A percentile compares a stretch with the other conserved stretches of the same genome.
These are phyloP conservation scores for Gryllus longicercus DNA, from an alignment of 2,888 invertebrate genomes.

Conservation along the genomic window DNA sequence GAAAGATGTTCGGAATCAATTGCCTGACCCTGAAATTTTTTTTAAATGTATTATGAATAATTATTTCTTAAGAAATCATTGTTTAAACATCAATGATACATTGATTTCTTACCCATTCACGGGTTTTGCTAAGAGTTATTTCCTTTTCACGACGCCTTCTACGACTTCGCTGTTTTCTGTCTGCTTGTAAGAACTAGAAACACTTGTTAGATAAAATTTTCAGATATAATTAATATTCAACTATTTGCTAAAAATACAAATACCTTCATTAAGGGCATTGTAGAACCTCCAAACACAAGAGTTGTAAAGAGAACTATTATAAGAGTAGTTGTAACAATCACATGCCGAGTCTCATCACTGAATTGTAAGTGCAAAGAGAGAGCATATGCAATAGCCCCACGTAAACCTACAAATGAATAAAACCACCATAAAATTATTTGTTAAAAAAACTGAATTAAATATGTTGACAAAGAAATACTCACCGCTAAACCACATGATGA, in stretches of 20 bases:
- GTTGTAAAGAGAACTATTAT: constrained; percentile 96
- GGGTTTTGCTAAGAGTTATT: constrained; percentile 93
- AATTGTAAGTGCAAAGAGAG: constrained; percentile 92
- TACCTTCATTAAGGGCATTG: constrained; percentile 89
- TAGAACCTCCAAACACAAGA: constrained; percentile 91
- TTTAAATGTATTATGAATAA: background rate
- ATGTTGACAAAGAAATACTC: constrained; percentile 41
- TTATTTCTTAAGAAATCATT: background rate
- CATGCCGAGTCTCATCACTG: constrained; percentile 89
- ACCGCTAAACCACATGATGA: constrained; percentile 99
- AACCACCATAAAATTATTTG: no score
- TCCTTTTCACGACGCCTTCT: constrained; percentile 69
- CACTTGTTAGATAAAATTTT: no score
- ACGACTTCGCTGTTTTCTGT: constrained; percentile 50
- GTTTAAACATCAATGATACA: background rate
- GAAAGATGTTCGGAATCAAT: constrained; percentile 91
- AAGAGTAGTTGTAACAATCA: constrained; percentile 96
- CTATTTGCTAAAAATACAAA: background rate
- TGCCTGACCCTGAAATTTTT: constrained; percentile 65
- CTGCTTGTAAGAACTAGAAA: constrained; percentile 69
- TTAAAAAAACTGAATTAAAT: background rate
- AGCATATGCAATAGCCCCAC: constrained; percentile 98
- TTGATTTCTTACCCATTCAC: constrained; percentile 72
- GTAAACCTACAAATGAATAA: constrained; percentile 58
- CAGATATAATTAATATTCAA: no score